phyloP scores from a whole-genome alignment of 2,797 vertebrate species.

The Gymnoscopelus braueri region DNA sequence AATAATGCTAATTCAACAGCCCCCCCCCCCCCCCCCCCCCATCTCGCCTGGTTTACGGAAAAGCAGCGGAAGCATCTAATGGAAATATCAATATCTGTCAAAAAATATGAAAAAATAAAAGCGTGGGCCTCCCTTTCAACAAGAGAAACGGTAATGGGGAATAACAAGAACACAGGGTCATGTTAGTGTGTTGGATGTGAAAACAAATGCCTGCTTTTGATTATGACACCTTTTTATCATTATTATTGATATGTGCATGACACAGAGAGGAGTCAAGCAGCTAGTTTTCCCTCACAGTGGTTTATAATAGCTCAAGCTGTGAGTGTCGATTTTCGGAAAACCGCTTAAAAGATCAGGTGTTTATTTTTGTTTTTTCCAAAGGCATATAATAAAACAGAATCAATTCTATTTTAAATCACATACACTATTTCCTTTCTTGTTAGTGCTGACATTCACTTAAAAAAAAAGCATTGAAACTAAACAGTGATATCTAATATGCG shows the following conservation, averaged over 20 bases:
- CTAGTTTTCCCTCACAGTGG: slow-evolving; percentile 1
- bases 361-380: slow-evolving; percentile 15
- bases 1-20: slow-evolving; percentile 46
- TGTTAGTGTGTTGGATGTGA: not conserved
- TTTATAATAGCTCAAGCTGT: slow-evolving; percentile 21
- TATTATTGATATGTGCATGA: slow-evolving; percentile 18
- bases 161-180: not conserved
- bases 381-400: slow-evolving; percentile 21
- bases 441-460: slow-evolving; percentile 6
- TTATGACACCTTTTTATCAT: not conserved
- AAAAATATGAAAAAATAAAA: not conserved
- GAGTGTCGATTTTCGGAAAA: slow-evolving; percentile 30
- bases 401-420: slow-evolving; percentile 31
- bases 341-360: slow-evolving; percentile 53
- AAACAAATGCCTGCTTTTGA: slow-evolving; percentile 12
- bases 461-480: too few species aligned
- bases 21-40: slow-evolving; percentile 17
- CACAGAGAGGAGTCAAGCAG: not conserved
- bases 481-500: too few species aligned
- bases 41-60: slow-evolving; percentile 10
- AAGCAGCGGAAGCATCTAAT: slow-evolving; percentile 40
- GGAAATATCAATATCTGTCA: slow-evolving; percentile 32
- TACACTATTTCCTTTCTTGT: slow-evolving; percentile 33
- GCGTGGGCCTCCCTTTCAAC: not conserved
- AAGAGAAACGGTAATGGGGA: not conserved